Evolutionary conservation across 2,113 vertebrate species (phyloP).

Genomic region (Myotis davidii): DNA sequence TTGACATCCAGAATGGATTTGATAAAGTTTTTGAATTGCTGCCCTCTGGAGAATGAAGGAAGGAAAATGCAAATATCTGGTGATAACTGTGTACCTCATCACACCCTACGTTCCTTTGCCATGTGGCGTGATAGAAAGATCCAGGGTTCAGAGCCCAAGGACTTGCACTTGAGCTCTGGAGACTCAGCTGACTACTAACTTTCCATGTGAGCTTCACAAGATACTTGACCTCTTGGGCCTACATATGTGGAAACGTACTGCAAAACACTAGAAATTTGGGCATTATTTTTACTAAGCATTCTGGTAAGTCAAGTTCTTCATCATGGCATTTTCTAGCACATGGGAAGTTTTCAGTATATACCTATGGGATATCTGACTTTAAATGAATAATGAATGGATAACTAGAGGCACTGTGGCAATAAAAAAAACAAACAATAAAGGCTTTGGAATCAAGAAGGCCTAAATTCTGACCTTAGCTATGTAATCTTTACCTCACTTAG

Average conservation of each 20-base stretch:
- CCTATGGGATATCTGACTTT: background rate
- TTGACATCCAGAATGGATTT: background rate
- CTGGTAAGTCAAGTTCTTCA: background rate
- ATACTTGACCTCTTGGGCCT: background rate
- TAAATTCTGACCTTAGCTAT: background rate
- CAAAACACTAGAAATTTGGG: background rate
- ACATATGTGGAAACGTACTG: background rate
- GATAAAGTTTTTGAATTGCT: conserved; percentile 17
- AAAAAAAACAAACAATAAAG: background rate
- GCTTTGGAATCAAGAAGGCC: background rate
- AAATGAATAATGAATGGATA: background rate
- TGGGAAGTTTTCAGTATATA: background rate
- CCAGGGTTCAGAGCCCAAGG: background rate
- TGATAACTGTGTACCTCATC: background rate
- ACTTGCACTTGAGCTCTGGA: background rate
- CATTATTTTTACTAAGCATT: background rate
- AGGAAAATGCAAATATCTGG: background rate
- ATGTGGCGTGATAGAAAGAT: background rate
- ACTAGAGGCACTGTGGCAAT: background rate
- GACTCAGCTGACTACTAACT: background rate
- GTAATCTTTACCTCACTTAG: background rate
- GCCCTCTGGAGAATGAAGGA: conserved; percentile 15
- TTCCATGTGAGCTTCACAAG: background rate
- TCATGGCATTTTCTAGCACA: background rate
- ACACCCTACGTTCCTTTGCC: background rate